Conservation (phyloP, 2,888 invertebrate species). For the Bimastos eiseni region DNA sequence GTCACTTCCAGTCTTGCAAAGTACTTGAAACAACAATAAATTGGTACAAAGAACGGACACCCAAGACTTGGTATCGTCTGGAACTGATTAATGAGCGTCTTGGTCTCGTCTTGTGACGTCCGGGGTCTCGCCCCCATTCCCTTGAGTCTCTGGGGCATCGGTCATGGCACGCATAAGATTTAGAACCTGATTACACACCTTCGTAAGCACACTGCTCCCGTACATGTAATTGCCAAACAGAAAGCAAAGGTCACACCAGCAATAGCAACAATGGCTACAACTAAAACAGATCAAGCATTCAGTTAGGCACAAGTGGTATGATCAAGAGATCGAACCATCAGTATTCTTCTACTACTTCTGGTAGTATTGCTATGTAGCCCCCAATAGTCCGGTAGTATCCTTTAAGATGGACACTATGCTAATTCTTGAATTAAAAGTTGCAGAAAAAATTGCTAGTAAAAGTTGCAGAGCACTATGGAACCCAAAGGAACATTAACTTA, state of each 20-base stretch:
- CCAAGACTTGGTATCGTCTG: too few relatives aligned
- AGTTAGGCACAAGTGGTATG: not conserved
- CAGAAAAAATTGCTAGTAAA: not conserved
- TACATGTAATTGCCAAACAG: conserved; percentile 15
- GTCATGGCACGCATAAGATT: too few relatives aligned
- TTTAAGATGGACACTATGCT: not conserved
- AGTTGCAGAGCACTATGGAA: not conserved
- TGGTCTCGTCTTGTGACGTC: too few relatives aligned
- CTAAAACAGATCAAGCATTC: conserved; percentile 9
- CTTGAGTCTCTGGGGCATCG: too few relatives aligned
- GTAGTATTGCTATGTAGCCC: not conserved
- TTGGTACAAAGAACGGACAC: too few relatives aligned
- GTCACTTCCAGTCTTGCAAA: too few relatives aligned
- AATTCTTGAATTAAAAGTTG: not conserved
- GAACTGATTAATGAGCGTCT: too few relatives aligned
- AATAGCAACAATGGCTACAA: conserved; percentile 21
- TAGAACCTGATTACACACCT: not conserved
- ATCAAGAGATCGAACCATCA: not conserved
- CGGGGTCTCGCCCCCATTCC: too few relatives aligned
- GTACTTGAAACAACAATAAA: too few relatives aligned
- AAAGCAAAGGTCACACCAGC: not conserved
- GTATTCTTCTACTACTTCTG: not conserved
- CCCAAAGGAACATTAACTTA: not conserved
- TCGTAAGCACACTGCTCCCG: conserved; percentile 22
- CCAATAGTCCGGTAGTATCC: not conserved